A percentile compares a stretch with the other conserved stretches of the same genome.
These are phyloP conservation scores for Polymixis lichenea DNA, from an alignment of 2,888 invertebrate species.

Conservation along the genomic window DNA sequence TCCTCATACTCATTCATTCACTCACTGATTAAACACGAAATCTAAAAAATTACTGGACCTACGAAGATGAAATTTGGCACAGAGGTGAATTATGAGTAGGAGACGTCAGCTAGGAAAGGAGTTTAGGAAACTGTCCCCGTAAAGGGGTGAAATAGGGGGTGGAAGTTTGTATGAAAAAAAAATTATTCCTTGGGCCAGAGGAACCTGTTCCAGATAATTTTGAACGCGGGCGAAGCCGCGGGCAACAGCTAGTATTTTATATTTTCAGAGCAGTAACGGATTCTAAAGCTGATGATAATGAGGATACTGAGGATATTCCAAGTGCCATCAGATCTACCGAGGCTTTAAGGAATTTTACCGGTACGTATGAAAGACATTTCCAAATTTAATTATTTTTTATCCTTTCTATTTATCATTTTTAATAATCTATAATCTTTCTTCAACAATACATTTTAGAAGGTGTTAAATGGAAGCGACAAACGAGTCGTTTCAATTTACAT, in stretches of 20 bases:
- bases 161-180: no score
- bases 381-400: neutral
- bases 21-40: no score
- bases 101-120: no score
- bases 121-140: no score
- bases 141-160: no score
- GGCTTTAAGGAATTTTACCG: constrained; percentile 71
- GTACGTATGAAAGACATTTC: constrained; percentile 50
- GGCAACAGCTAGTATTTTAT: neutral
- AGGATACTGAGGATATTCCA: constrained; percentile 11
- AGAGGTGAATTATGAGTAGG: no score
- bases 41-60: no score
- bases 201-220: no score
- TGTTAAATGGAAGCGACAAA: constrained; percentile 68
- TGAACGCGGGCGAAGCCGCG: no score
- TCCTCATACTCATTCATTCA: no score
- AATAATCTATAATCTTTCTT: neutral
- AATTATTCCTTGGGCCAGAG: no score
- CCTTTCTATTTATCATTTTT: neutral
- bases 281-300: constrained; percentile 55
- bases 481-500: constrained; percentile 59
- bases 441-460: constrained; percentile 68
- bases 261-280: constrained; percentile 76
- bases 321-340: constrained; percentile 47
- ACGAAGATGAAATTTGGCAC: no score